phyloP scores from a whole-genome alignment of 37 sponge, comb jelly and placozoan species.

The Beroe forskalii region DNA sequence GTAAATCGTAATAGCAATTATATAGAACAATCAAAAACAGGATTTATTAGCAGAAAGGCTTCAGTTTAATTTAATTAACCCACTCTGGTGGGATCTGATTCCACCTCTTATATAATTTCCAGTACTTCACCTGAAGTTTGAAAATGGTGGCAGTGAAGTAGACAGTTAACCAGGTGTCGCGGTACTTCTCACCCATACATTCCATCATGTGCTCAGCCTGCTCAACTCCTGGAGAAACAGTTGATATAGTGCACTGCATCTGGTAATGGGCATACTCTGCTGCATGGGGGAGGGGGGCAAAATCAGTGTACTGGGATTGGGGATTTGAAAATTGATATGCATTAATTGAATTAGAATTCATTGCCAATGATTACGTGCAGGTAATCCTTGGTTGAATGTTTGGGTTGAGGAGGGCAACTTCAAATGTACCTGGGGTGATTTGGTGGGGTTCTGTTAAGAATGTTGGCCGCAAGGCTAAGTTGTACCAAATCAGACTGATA shows the following conservation, averaged over 20 bases:
- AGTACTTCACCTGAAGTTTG: conserved; percentile 28
- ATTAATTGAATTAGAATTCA: too few species aligned
- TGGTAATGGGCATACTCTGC: too few species aligned
- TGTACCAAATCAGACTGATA: conserved; percentile 16
- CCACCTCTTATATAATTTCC: too few species aligned
- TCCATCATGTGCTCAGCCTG: background rate
- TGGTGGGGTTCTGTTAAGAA: background rate
- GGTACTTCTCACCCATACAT: background rate
- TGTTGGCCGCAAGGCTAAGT: background rate
- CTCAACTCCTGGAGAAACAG: background rate
- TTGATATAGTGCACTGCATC: too few species aligned
- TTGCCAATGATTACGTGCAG: too few species aligned
- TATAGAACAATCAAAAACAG: background rate
- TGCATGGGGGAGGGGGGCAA: too few species aligned
- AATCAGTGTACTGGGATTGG: too few species aligned
- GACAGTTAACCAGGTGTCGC: conserved; percentile 18
- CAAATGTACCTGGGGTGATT: background rate
- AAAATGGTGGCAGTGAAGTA: conserved; percentile 9
- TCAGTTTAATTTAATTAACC: background rate
- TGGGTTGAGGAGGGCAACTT: too few species aligned
- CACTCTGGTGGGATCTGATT: background rate
- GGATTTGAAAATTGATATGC: too few species aligned
- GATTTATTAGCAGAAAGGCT: background rate
- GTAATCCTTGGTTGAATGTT: too few species aligned
- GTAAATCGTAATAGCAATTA: too few species aligned